Base-by-base conservation (phyloP, 92 coral and sea anemone species). In the Plumapathes pennacea region DNA sequence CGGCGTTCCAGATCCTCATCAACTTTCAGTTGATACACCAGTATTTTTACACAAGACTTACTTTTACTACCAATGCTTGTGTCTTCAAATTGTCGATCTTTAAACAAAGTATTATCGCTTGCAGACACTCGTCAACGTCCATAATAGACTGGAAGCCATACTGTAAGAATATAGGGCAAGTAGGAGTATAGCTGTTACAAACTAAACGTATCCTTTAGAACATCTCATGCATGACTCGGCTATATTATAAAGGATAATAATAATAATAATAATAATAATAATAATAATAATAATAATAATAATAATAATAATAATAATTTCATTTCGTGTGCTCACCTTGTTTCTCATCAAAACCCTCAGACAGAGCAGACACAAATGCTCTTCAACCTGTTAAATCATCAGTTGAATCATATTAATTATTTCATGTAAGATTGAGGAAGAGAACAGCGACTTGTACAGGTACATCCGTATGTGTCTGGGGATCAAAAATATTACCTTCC, bases 351-450 rank as follows among this genome's bases (percentile, higher is more conserved):
- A 64, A 25, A 89, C 98, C 64, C 95, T 74, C 14, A 92, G 32
- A 53, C 98, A 79, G 71, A 89, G 80, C 29, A 92, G 76, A 61
- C 98, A 92, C 76, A 92, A 57, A 73, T 92, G 98, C 30, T 92
- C 98, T 70, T 92, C 98, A 60, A 89, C 82, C 98, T 92, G 41
- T 3, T n/a, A n/a, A n/a, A n/a, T n/a, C n/a, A n/a, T n/a, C n/a
- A n/a, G n/a, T n/a, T n/a, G n/a, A n/a, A n/a, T n/a, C n/a, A n/a
- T n/a, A n/a, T n/a, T n/a, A n/a, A n/a, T n/a, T n/a, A n/a, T n/a
- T n/a, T n/a, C n/a, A n/a, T n/a, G n/a, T n/a, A n/a, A n/a, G n/a
- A n/a, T n/a, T n/a, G n/a, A n/a, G n/a, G n/a, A n/a, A n/a, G n/a
- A n/a, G n/a, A n/a, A n/a, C n/a, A n/a, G n/a, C n/a, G n/a, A n/a